Base-by-base conservation (phyloP, 2,888 invertebrate genomes). In the Rhagium mordax region DNA sequence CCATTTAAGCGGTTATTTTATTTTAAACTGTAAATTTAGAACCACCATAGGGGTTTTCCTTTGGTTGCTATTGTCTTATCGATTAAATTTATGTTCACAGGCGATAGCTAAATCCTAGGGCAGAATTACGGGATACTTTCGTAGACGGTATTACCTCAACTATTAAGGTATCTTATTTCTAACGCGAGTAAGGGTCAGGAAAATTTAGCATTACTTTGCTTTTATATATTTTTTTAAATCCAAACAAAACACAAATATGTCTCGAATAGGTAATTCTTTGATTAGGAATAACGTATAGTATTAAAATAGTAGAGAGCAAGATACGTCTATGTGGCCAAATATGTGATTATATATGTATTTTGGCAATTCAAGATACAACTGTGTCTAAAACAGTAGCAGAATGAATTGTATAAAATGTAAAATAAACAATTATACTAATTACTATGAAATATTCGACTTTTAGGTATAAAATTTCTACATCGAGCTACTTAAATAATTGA, bases 81-180 rank as follows among this genome's bases (percentile, higher is more conserved):
- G 74, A 74, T 74, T 74, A 73, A 72, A 75, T 77, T 78, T 78
- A 77, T 78, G 75, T 75, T 62, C 69, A 61, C 68, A 70, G 69
- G 70, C 76, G 71, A 75, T 74, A 74, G 57, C 66, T 67, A 67
- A 67, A 67, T 67, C 66, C 66, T n/a, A 16, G 41, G 7, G n/a
- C 47, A 41, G 24, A 67, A 20, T 67, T 67, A 67, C 57, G 24
- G 53, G 41, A 67, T 57, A 24, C 66, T 57, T 67, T 67, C n/a
- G 57, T 29, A 57, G 47, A 65, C 65, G 53, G 57, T 57, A 65
- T 65, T 51, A 51, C 53, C n/a, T 33, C 20, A 53, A 16, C 27
- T 29, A 51, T 53, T 65, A 53, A 20, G 33, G 21, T 16, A 51
- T 29, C 33, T 59, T 59, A 59, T 53, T 33, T 41, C n/a, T 16